These are phyloP conservation scores for Chloroclysta siterata DNA, from an alignment of 2,888 invertebrate genomes.

Conservation along the genomic window DNA sequence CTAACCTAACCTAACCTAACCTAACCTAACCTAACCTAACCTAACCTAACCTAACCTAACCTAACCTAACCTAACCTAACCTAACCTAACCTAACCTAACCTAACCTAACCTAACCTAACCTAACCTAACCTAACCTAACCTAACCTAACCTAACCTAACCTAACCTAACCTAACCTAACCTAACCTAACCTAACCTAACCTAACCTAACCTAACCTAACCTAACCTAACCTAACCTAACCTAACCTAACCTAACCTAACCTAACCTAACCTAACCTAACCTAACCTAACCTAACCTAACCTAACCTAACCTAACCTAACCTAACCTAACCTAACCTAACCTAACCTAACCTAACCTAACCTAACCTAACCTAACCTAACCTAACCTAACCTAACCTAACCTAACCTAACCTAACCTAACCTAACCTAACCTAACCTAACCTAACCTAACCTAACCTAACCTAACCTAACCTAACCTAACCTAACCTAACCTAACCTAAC, in stretches of 20 bases:
- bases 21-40: no score
- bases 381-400: slow-evolving; percentile 9
- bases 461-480: slow-evolving; percentile 14
- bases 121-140: no score
- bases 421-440: slow-evolving; percentile 25
- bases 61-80: no score
- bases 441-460: slow-evolving; percentile 22
- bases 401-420: slow-evolving; percentile 15
- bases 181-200: no score
- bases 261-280: background rate
- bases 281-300: background rate
- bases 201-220: background rate
- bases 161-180: no score
- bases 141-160: no score
- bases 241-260: background rate
- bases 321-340: slow-evolving; percentile 3
- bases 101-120: no score
- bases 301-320: slow-evolving; percentile 5
- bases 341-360: slow-evolving; percentile 17
- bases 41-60: no score
- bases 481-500: slow-evolving; percentile 11
- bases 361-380: slow-evolving; percentile 25
- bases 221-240: slow-evolving; percentile 2
- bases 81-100: no score
- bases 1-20: no score